Evolutionary conservation across 92 coral and sea anemone genomes (phyloP).

Genomic region (Nematostella vectensis): DNA sequence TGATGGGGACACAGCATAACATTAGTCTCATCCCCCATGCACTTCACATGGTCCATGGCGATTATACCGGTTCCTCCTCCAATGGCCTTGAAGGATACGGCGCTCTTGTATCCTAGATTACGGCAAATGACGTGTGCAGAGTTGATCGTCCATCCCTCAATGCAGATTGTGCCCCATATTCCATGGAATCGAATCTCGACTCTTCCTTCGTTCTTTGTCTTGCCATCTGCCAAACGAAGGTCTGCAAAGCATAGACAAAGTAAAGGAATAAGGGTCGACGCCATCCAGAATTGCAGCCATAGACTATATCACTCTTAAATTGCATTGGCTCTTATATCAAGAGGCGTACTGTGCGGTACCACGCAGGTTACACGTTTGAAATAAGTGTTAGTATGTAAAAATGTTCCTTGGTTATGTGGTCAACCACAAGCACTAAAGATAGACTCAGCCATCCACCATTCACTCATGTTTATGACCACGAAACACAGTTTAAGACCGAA

Average conservation of each 20-base stretch:
- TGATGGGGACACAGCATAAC: slow-evolving; percentile 16
- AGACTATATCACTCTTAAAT: too few relatives aligned
- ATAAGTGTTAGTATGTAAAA: too few relatives aligned
- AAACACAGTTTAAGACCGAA: too few relatives aligned
- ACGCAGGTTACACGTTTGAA: neutral
- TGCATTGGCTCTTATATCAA: neutral
- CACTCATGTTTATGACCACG: too few relatives aligned
- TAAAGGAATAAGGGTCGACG: too few relatives aligned
- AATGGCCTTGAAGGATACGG: neutral
- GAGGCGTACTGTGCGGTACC: slow-evolving; percentile 1
- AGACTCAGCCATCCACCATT: too few relatives aligned
- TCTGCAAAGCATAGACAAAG: too few relatives aligned
- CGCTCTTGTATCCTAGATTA: slow-evolving; percentile 14
- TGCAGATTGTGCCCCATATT: slow-evolving; percentile 37
- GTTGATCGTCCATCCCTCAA: slow-evolving; percentile 8
- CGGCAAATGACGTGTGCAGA: slow-evolving; percentile 21
- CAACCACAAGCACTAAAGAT: too few relatives aligned
- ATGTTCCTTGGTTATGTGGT: too few relatives aligned
- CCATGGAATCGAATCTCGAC: slow-evolving; percentile 19
- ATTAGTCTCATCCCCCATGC: slow-evolving; percentile 19
- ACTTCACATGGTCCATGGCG: slow-evolving; percentile 8
- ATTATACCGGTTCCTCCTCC: slow-evolving; percentile 12
- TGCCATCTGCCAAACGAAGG: slow-evolving; percentile 15
- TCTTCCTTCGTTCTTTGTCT: slow-evolving; percentile 8
- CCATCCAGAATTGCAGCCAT: too few relatives aligned